A percentile compares a stretch with the other conserved stretches of the same genome.
These are phyloP conservation scores for Bombus polaris DNA, from an alignment of 1,140 invertebrate species.

Conservation along the genomic window DNA sequence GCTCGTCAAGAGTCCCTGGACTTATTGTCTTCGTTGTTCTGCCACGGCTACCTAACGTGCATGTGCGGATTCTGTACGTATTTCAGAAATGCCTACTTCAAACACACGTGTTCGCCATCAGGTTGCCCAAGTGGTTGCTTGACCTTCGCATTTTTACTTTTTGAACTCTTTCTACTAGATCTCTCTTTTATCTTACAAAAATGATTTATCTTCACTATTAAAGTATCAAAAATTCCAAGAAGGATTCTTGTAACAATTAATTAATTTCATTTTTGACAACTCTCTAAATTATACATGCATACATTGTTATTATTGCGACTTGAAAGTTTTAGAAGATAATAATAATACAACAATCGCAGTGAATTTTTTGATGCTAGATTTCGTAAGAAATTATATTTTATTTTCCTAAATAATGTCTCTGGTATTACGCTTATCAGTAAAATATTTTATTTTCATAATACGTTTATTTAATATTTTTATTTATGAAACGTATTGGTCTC, in stretches of 20 bases:
- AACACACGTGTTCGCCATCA: conserved; percentile 43
- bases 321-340: too few species aligned
- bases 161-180: not conserved
- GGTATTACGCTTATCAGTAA: too few species aligned
- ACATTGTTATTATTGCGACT: too few species aligned
- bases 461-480: not conserved
- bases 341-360: too few species aligned
- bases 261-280: too few species aligned
- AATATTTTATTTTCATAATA: not conserved
- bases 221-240: not conserved
- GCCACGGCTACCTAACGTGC: not conserved
- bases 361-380: too few species aligned
- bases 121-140: conserved; percentile 16
- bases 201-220: not conserved
- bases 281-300: too few species aligned
- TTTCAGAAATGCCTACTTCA: conserved; percentile 21
- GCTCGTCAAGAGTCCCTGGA: not conserved
- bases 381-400: too few species aligned
- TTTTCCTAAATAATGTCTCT: not conserved
- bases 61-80: conserved; percentile 21
- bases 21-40: conserved; percentile 4
- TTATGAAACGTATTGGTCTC: not conserved
- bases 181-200: not conserved
- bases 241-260: too few species aligned
- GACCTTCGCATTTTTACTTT: conserved; percentile 5